These are phyloP conservation scores for Glyptemys insculpta DNA, from an alignment of 2,797 vertebrate genomes.

Conservation along the genomic window DNA sequence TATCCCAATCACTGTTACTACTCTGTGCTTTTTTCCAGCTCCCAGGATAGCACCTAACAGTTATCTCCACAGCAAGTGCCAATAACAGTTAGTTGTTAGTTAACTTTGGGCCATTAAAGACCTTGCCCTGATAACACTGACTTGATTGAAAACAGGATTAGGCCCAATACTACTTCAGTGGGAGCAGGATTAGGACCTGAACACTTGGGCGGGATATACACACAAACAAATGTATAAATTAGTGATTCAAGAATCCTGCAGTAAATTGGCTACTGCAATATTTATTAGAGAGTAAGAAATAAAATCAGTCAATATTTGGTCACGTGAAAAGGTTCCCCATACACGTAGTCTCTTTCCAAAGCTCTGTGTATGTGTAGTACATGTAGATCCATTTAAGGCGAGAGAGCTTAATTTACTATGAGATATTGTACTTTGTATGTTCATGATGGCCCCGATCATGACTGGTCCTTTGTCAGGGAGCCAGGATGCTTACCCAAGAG, in stretches of 20 bases:
- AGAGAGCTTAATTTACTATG: neutral
- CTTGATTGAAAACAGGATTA: constrained; percentile 53
- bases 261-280: neutral
- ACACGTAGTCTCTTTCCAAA: neutral
- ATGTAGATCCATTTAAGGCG: accelerated
- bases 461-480: neutral
- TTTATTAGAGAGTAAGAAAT: neutral
- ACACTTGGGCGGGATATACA: neutral
- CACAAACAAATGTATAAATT: constrained; percentile 15
- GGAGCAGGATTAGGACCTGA: neutral
- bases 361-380: accelerated
- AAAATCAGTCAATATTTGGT: neutral
- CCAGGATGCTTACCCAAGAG: neutral
- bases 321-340: neutral
- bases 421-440: neutral
- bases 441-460: accelerated
- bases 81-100: neutral
- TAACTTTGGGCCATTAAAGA: constrained; percentile 57
- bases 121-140: constrained; percentile 59
- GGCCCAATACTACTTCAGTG: constrained; percentile 14
- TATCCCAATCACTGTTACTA: constrained; percentile 42
- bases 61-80: constrained; percentile 54
- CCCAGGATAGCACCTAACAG: constrained; percentile 31
- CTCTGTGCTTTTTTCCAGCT: constrained; percentile 42
- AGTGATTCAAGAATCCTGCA: constrained; percentile 1